These are phyloP conservation scores for Pygoscelis antarcticus DNA, from an alignment of 2,113 vertebrate genomes.

Conservation along the genomic window DNA sequence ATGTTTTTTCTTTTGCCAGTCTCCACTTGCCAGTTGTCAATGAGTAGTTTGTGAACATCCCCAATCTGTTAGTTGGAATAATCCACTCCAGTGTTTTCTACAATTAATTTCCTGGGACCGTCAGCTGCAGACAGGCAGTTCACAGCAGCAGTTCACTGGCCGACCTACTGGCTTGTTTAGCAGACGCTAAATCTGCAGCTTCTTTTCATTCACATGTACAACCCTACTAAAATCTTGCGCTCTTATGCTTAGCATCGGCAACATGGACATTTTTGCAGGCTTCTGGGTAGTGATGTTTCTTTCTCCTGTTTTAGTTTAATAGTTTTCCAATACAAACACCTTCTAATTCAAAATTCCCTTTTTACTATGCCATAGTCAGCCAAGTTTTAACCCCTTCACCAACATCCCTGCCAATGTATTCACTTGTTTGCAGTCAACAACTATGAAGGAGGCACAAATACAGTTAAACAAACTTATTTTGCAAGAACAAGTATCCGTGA, in stretches of 20 bases:
- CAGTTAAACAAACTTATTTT: not conserved
- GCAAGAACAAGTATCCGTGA: not conserved
- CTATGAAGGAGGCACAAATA: not conserved
- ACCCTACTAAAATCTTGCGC: not conserved
- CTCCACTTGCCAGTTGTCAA: not conserved
- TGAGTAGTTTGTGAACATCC: not conserved
- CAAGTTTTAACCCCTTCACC: not conserved
- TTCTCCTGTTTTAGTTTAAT: not conserved
- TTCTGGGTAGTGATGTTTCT: not conserved
- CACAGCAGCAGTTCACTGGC: not conserved
- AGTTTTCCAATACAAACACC: not conserved
- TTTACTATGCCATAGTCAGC: not conserved
- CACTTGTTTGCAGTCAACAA: not conserved
- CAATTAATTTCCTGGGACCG: not conserved
- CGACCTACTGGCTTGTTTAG: not conserved
- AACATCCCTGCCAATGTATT: not conserved
- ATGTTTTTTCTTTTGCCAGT: not conserved
- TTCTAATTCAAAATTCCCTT: not conserved
- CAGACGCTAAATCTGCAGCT: not conserved
- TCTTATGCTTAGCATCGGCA: not conserved
- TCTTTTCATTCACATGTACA: not conserved
- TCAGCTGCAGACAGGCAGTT: not conserved
- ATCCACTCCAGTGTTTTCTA: not conserved
- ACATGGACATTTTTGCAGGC: not conserved
- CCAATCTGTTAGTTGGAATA: not conserved